Conservation (phyloP, 2,888 invertebrate species). For the Limenitis camilla region DNA sequence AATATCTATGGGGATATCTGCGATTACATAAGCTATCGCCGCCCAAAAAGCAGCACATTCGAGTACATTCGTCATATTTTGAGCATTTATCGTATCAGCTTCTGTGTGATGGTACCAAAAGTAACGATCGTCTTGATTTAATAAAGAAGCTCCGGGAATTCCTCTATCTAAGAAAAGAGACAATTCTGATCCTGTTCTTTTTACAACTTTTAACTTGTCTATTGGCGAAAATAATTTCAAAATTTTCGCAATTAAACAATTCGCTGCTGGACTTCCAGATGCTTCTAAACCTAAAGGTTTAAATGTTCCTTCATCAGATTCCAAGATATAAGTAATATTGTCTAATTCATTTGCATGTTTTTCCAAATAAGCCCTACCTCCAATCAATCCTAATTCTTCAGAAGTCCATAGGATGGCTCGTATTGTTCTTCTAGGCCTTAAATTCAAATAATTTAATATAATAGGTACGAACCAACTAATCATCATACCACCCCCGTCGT, state of each 20-base stretch:
- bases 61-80: conserved; percentile 80
- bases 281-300: conserved; percentile 81
- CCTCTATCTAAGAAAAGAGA: conserved; percentile 75
- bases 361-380: conserved; percentile 78
- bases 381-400: conserved; percentile 83
- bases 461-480: conserved; percentile 84
- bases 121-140: conserved; percentile 81
- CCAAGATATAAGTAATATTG: conserved; percentile 85
- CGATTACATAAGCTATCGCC: conserved; percentile 82
- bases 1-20: conserved; percentile 81
- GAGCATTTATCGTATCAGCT: conserved; percentile 86
- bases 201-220: conserved; percentile 54
- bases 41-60: conserved; percentile 85
- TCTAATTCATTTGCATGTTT: conserved; percentile 70
- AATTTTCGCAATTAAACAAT: conserved; percentile 78
- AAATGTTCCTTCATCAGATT: conserved; percentile 89
- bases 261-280: conserved; percentile 75
- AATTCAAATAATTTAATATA: conserved; percentile 77
- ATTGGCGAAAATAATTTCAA: conserved; percentile 78
- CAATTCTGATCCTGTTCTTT: conserved; percentile 82
- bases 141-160: conserved; percentile 81
- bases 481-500: conserved; percentile 88
- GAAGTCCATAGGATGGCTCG: conserved; percentile 86
- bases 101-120: conserved; percentile 84
- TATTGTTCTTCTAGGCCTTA: conserved; percentile 81